A percentile compares a stretch with the other conserved stretches of the same genome.
phyloP scores from a whole-genome alignment of 2,888 invertebrate genomes.

The Nymphalis polychloros region DNA sequence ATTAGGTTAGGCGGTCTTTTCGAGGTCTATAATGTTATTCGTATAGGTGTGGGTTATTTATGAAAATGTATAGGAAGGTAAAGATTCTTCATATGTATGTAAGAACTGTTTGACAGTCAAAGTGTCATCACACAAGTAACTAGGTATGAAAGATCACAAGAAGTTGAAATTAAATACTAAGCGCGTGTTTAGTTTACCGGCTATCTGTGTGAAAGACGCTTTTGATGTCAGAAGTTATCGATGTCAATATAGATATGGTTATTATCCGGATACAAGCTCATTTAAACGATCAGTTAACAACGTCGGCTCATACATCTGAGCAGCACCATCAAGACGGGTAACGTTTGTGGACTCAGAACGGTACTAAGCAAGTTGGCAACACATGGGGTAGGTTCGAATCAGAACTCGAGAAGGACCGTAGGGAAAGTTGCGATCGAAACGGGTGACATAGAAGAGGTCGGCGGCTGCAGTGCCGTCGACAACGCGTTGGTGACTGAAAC shows the following conservation, averaged over 20 bases:
- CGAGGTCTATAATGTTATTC: slow-evolving; percentile 65
- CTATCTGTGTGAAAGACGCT: slow-evolving; percentile 36
- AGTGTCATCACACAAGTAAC: slow-evolving; percentile 38
- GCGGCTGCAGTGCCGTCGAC: slow-evolving; percentile 53
- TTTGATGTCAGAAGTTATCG: slow-evolving; percentile 67
- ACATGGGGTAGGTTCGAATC: slow-evolving; percentile 49
- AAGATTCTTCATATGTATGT: slow-evolving; percentile 70
- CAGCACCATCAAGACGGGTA: slow-evolving; percentile 53
- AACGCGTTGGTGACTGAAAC: slow-evolving; percentile 77
- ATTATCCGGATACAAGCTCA: slow-evolving; percentile 70
- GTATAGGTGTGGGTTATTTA: slow-evolving; percentile 79
- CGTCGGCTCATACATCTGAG: slow-evolving; percentile 63
- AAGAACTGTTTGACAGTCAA: slow-evolving; percentile 72
- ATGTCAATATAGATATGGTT: slow-evolving; percentile 71
- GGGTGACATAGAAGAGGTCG: slow-evolving; percentile 58
- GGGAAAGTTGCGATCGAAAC: slow-evolving; percentile 59
- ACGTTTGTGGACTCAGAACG: slow-evolving; percentile 57
- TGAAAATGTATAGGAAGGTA: slow-evolving; percentile 70
- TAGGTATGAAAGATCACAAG: slow-evolving; percentile 5
- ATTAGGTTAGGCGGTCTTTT: slow-evolving; percentile 65
- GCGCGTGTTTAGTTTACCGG: not conserved
- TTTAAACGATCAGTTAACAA: slow-evolving; percentile 72
- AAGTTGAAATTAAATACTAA: not conserved
- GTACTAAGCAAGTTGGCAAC: slow-evolving; percentile 53
- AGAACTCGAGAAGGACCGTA: slow-evolving; percentile 56